Evolutionary conservation across 2,797 vertebrate species (phyloP), one percentile per base, ranked within the genome.

Genomic region (Strix occidentalis): DNA sequence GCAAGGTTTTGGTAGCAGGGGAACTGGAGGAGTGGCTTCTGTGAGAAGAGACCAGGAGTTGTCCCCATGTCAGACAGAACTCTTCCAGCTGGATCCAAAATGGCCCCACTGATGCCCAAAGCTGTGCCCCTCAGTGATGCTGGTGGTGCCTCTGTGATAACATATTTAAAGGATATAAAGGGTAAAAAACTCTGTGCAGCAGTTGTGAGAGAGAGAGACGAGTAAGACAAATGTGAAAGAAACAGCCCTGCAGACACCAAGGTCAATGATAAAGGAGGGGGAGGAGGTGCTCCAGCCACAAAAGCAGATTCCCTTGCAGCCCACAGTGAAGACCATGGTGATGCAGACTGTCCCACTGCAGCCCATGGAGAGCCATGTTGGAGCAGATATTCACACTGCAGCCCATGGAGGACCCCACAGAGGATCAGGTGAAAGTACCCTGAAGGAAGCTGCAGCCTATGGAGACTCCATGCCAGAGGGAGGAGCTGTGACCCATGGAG

Each of bases 121-220:
- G 8, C 19, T 60, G 45, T 87, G 21, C 9, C 16, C 15, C 3
- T 85, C 54, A 65, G n/a, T 3, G 14, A 2, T 0, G 0, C 19
- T 82, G 31, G 7, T 17, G 21, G 6, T 3, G 6, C 6, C 37
- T 60, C 71, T 76, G 19, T 21, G 23, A 71, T 60, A 79, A 19
- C 4, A 20, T 87, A 51, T 45, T 83, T 80, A 69, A 80, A 41
- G 39, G 39, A 14, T 41, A 41, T 50, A 83, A 68, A 50, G 11
- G 16, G 24, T 25, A 63, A 56, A 79, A 35, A 45, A 1, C 2
- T 1, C 4, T 76, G 11, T 64, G 26, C 24, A 58, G 26, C 5
- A 63, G 14, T 16, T 86, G 31, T 39, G 33, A 31, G 24, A 84
- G 37, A 69, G 25, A 50, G 5, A 19, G 5, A 45, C 43, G 7